Evolutionary conservation across 2,797 vertebrate genomes (phyloP).

Genomic region (Sebastes diaconus): DNA sequence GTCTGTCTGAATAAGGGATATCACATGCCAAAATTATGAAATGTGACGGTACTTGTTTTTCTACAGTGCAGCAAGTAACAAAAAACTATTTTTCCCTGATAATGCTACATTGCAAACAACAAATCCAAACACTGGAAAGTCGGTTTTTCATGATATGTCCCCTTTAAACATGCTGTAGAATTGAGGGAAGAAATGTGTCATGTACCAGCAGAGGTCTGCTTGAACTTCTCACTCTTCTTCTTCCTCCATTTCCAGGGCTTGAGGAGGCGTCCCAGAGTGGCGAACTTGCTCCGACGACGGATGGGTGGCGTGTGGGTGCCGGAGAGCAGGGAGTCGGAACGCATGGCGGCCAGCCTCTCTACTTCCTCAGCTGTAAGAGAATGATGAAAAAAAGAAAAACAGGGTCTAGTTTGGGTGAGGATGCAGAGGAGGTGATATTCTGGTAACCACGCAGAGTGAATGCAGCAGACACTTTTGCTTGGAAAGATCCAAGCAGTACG

Average conservation of each 20-base stretch:
- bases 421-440: constrained; percentile 37
- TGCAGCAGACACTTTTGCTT: constrained; percentile 27
- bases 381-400: constrained; percentile 13
- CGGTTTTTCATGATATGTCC: not conserved
- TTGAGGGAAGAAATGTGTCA: not conserved
- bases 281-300: constrained; percentile 93
- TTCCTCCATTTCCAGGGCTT: constrained; percentile 99
- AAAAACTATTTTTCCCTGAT: too few species aligned
- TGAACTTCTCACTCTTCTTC: constrained; percentile 99
- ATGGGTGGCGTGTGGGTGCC: constrained; percentile 95
- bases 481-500: constrained; percentile 29
- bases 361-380: constrained; percentile 90
- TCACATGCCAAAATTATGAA: too few species aligned
- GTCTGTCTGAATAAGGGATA: too few species aligned
- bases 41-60: too few species aligned
- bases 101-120: too few species aligned
- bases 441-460: constrained; percentile 1
- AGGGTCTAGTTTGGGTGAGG: constrained; percentile 20
- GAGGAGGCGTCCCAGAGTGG: constrained; percentile 94
- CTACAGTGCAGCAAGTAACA: too few species aligned
- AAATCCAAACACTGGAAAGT: not conserved
- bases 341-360: constrained; percentile 96
- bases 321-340: constrained; percentile 92
- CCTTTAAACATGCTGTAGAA: not conserved
- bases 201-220: constrained; percentile 96